Conservation (phyloP, 2,888 invertebrate species). For the Strigamia crassipes region DNA sequence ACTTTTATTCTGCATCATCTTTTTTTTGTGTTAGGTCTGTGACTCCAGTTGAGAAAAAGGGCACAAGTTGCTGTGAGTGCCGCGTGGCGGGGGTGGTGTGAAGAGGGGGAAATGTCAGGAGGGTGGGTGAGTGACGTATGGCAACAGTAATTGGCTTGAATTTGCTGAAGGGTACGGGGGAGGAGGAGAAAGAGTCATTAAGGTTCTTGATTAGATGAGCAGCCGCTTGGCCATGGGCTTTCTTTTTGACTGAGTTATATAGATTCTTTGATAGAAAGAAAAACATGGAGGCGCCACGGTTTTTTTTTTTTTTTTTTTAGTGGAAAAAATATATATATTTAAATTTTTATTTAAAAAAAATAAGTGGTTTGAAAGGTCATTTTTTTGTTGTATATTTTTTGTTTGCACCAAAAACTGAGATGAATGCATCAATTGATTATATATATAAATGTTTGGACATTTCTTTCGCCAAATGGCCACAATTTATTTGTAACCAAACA, state of each 20-base stretch:
- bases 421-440: conserved; percentile 16
- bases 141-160: not conserved
- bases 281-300: not conserved
- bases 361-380: not conserved
- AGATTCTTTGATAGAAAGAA: not conserved
- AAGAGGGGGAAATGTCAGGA: not conserved
- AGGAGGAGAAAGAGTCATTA: not conserved
- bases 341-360: not conserved
- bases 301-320: conserved; percentile 2
- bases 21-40: not conserved
- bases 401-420: not conserved
- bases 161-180: not conserved
- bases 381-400: not conserved
- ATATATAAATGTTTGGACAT: not conserved
- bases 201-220: conserved; percentile 4
- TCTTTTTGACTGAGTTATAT: not conserved
- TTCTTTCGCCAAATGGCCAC: conserved; percentile 22
- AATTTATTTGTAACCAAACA: not conserved
- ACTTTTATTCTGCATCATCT: not conserved
- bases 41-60: not conserved
- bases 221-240: not conserved
- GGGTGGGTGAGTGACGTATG: not conserved
- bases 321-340: not conserved
- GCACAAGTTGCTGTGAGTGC: not conserved
- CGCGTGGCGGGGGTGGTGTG: not conserved